Evolutionary conservation across 2,113 vertebrate genomes (phyloP), one percentile per base, ranked within the genome.

Genomic region (Cairina moschata): DNA sequence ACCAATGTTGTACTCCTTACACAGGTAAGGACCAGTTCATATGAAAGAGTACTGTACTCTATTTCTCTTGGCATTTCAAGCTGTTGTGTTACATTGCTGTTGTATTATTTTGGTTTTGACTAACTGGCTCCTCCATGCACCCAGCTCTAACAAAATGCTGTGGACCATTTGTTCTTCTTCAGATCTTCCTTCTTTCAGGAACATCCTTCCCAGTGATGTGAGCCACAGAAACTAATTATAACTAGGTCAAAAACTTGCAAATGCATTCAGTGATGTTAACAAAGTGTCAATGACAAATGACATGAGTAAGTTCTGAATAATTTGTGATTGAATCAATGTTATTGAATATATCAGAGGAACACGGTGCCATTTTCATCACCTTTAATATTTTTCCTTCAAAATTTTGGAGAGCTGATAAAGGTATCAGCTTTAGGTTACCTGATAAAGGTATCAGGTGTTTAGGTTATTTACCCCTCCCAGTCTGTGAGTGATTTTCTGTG

Each of bases 241-340:
- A 96, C 36, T 86, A 68, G 48, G 83, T 91, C 82, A 85, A 90
- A 59, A 81, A 50, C 68, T 85, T 74, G 46, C 50, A 96, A 93
- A 95, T 90, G 14, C 87, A 93, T 87, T 91, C 83, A 86, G 46
- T 48, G 38, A 58, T 77, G 68, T 31, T 34, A 86, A 56, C 63
- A 91, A 89, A 94, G 55, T 91, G 73, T 42, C 46, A 83, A 89
- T 89, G 74, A 94, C 84, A 85, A 86, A 86, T 36, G 46, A 32
- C 68, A 83, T n/a, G 62, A 91, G 56, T 67, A 66, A 89, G 15
- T 48, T 46, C 82, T 95, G 73, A 83, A 58, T 93, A 78, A 93
- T 91, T 95, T 95, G 78, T 74, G 93, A 91, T 84, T 67, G 88
- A 68, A 76, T 74, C 66, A 84, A 34, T 83, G 55, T 46, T 93